Conservation (phyloP, 2,888 invertebrate species). For the Diploptera punctata region DNA sequence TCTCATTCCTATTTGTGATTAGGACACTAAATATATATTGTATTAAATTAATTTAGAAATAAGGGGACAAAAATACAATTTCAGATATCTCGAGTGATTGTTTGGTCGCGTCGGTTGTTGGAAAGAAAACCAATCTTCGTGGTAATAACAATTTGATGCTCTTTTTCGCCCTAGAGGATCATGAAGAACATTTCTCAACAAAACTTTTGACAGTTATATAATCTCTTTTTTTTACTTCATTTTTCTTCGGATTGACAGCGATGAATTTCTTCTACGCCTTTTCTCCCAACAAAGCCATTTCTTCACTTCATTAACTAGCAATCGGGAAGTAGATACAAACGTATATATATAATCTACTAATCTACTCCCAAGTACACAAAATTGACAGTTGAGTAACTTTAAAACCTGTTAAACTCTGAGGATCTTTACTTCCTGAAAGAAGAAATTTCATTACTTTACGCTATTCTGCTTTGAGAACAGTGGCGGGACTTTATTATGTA, state of each 20-base stretch:
- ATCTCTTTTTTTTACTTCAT: conserved; percentile 9
- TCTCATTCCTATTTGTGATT: too few species aligned
- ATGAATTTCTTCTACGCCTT: conserved; percentile 12
- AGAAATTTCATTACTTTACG: too few species aligned
- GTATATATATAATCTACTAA: not conserved
- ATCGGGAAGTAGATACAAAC: conserved; percentile 1
- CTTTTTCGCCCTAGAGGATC: conserved; percentile 11
- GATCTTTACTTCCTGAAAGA: too few species aligned
- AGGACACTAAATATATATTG: too few species aligned
- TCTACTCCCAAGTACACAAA: not conserved
- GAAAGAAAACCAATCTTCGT: not conserved
- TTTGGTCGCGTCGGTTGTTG: not conserved
- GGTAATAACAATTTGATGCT: conserved; percentile 24
- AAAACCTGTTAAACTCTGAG: not conserved
- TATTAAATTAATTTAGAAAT: too few species aligned
- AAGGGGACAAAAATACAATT: too few species aligned
- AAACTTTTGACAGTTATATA: conserved; percentile 25
- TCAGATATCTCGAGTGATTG: not conserved
- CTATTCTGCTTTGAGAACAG: too few species aligned
- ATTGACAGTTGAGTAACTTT: not conserved
- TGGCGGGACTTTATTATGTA: too few species aligned
- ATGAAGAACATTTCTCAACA: conserved; percentile 21
- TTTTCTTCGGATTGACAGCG: conserved; percentile 28
- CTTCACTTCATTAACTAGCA: conserved; percentile 6
- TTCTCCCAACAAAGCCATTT: not conserved